Percentiles rank a stretch among this genome's conserved stretches.
Conservation (phyloP, 2,888 invertebrate genomes). For the Torymus auratus region DNA sequence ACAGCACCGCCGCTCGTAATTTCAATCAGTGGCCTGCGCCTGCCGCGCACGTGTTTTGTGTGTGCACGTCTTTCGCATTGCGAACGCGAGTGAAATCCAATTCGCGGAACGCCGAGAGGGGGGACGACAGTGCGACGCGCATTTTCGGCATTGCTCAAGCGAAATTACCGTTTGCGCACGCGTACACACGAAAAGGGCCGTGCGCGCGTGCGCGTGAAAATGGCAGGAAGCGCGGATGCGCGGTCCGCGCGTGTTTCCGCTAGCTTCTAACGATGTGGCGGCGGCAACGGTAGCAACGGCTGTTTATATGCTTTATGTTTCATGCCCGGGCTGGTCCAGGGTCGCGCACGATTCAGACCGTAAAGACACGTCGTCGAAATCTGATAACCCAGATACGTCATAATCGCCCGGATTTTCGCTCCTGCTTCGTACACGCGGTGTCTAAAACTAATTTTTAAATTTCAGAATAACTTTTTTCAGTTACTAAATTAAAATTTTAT, state of each 20-base stretch:
- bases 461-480: too few relatives aligned
- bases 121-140: too few relatives aligned
- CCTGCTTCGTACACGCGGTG: too few relatives aligned
- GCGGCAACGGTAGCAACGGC: not conserved
- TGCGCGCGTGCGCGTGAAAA: conserved; percentile 2
- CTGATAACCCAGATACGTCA: conserved; percentile 52
- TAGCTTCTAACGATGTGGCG: conserved; percentile 60
- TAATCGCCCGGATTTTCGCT: not conserved
- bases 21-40: not conserved
- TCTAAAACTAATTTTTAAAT: too few relatives aligned
- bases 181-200: not conserved
- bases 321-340: conserved; percentile 56
- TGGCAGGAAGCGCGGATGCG: conserved; percentile 20
- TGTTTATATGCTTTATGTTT: conserved; percentile 57
- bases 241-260: conserved; percentile 17
- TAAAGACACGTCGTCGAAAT: conserved; percentile 55
- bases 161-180: not conserved
- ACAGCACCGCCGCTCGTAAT: not conserved
- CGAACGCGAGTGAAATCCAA: not conserved
- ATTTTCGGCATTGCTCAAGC: not conserved
- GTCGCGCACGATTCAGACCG: conserved; percentile 53
- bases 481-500: too few relatives aligned
- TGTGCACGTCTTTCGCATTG: not conserved
- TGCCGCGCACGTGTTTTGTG: too few relatives aligned
- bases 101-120: not conserved